A percentile compares a stretch with the other conserved stretches of the same genome.
These are phyloP conservation scores for Melieria omissa DNA, from an alignment of 2,888 invertebrate species.

Conservation along the genomic window DNA sequence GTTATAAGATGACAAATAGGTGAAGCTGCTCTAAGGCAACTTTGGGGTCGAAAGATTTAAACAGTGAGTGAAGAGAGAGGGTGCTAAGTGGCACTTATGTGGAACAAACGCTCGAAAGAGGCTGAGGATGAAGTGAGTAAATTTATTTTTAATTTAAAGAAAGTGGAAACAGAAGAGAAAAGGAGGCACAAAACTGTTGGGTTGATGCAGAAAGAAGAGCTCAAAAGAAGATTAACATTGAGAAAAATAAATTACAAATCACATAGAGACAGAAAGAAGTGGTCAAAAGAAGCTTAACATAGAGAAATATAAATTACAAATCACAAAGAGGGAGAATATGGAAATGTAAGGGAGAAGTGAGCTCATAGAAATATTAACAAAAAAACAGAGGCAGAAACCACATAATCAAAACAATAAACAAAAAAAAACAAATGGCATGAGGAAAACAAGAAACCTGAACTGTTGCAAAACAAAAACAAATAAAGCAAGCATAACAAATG, in stretches of 20 bases:
- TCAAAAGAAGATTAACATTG: neutral
- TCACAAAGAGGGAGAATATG: neutral
- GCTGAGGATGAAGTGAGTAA: neutral
- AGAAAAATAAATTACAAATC: neutral
- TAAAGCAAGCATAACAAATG: neutral
- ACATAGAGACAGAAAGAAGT: neutral
- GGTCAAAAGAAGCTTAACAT: neutral
- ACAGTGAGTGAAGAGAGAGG: too few species aligned
- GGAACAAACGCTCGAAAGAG: too few species aligned
- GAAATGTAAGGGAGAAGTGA: neutral
- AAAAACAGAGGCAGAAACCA: neutral
- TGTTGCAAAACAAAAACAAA: neutral
- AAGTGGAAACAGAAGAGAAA: neutral
- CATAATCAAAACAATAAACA: neutral
- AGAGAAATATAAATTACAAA: neutral
- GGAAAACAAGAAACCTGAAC: neutral
- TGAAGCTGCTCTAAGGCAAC: too few species aligned
- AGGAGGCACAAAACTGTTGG: too few species aligned
- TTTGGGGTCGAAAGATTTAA: too few species aligned
- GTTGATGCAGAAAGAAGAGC: neutral
- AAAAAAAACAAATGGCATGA: neutral
- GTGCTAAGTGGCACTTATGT: too few species aligned
- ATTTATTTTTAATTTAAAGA: neutral
- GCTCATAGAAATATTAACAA: neutral
- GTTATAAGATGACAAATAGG: too few species aligned